These are phyloP conservation scores for Mesoclemmys tuberculata DNA, from an alignment of 2,113 vertebrate species.

Conservation along the genomic window DNA sequence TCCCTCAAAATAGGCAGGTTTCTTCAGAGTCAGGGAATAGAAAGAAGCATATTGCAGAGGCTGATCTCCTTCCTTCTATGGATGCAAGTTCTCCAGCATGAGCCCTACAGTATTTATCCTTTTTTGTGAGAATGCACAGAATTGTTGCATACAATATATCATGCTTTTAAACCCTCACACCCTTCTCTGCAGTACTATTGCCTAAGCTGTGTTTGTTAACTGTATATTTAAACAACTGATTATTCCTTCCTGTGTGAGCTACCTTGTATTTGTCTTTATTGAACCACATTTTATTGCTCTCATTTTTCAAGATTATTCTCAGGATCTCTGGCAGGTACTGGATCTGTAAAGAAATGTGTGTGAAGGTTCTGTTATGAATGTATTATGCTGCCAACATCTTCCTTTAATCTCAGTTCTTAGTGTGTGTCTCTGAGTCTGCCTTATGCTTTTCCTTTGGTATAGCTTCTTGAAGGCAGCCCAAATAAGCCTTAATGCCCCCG, in stretches of 20 bases:
- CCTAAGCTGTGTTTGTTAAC: not conserved
- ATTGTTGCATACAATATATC: not conserved
- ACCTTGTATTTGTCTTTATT: not conserved
- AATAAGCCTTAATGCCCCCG: not conserved
- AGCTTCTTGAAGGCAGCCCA: not conserved
- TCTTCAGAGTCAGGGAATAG: not conserved
- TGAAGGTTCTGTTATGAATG: not conserved
- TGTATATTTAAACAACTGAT: not conserved
- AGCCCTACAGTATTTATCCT: not conserved
- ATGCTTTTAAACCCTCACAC: not conserved
- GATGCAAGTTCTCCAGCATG: fast-evolving
- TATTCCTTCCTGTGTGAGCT: not conserved
- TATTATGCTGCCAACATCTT: not conserved
- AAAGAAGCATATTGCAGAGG: not conserved
- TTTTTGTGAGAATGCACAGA: not conserved
- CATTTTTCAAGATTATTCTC: not conserved
- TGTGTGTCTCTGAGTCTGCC: not conserved
- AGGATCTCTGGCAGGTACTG: not conserved
- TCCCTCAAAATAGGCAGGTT: not conserved
- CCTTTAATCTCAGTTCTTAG: not conserved
- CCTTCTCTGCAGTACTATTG: not conserved
- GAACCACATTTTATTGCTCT: not conserved
- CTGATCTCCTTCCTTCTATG: not conserved
- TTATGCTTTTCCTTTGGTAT: not conserved
- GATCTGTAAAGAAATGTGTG: not conserved